A percentile compares a stretch with the other conserved stretches of the same genome.
These are phyloP conservation scores for Glareola pratincola DNA, from an alignment of 2,113 vertebrate species.

Conservation along the genomic window DNA sequence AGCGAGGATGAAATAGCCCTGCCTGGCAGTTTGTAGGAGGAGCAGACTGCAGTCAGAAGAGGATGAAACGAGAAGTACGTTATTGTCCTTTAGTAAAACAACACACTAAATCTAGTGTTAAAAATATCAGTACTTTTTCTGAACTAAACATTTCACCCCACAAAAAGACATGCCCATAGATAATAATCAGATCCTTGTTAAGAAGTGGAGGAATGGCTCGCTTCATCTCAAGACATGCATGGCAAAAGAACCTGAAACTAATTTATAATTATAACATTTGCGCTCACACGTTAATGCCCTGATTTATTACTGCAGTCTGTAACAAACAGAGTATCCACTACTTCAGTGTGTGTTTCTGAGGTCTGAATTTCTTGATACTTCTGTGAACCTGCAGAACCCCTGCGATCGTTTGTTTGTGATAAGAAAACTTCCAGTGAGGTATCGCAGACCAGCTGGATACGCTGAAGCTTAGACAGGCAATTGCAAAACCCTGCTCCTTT, in stretches of 20 bases:
- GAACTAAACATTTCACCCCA: background rate
- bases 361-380: background rate
- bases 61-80: background rate
- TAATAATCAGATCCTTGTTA: background rate
- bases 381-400: background rate
- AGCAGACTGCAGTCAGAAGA: background rate
- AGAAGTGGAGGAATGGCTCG: background rate
- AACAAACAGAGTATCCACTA: background rate
- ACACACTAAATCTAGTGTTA: background rate
- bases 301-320: background rate
- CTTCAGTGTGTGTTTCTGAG: background rate
- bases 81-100: background rate
- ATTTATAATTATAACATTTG: background rate
- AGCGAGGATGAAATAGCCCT: background rate
- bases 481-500: background rate
- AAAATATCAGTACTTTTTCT: background rate
- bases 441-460: background rate
- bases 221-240: background rate
- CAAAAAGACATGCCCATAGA: background rate
- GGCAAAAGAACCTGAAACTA: background rate
- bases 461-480: background rate
- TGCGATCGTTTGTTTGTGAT: fast-evolving
- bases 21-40: background rate
- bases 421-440: background rate
- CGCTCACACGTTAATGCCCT: background rate